A percentile compares a stretch with the other conserved stretches of the same genome.
Conservation (phyloP, 2,797 vertebrate genomes). For the Clarias pachynema region DNA sequence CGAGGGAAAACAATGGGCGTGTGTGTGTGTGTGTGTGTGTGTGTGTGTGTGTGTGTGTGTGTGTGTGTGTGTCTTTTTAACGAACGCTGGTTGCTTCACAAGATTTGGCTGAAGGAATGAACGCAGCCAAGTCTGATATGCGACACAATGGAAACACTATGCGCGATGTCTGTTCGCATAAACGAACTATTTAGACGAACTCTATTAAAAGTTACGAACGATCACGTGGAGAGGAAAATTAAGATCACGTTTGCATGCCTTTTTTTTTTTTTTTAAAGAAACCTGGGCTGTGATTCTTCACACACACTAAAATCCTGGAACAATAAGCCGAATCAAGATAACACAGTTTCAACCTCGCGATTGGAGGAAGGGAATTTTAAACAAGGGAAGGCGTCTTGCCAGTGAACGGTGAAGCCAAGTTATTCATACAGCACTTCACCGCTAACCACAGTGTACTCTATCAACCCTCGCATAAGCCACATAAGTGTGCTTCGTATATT, state of each 20-base stretch:
- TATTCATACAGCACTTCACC: constrained; percentile 34
- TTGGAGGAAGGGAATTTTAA: neutral
- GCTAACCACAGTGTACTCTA: constrained; percentile 42
- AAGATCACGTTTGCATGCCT: neutral
- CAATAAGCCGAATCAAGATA: neutral
- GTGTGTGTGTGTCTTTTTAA: constrained; percentile 19
- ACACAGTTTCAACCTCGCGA: neutral
- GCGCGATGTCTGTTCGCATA: neutral
- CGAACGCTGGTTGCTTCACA: neutral
- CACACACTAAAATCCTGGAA: neutral
- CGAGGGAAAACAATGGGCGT: constrained; percentile 30
- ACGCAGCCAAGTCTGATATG: neutral
- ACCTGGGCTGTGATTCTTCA: neutral
- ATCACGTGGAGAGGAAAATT: neutral
- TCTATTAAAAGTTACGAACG: neutral
- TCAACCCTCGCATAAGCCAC: constrained; percentile 38
- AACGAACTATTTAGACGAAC: neutral
- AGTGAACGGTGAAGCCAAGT: constrained; percentile 29
- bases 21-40: neutral
- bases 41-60: neutral
- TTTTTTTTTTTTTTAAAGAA: no score
- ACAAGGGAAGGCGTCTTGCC: neutral
- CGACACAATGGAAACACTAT: neutral
- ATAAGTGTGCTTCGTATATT: constrained; percentile 27
- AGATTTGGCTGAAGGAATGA: neutral